These are phyloP conservation scores for Tetheella fluctuosa DNA, from an alignment of 2,888 invertebrate genomes.

Conservation along the genomic window DNA sequence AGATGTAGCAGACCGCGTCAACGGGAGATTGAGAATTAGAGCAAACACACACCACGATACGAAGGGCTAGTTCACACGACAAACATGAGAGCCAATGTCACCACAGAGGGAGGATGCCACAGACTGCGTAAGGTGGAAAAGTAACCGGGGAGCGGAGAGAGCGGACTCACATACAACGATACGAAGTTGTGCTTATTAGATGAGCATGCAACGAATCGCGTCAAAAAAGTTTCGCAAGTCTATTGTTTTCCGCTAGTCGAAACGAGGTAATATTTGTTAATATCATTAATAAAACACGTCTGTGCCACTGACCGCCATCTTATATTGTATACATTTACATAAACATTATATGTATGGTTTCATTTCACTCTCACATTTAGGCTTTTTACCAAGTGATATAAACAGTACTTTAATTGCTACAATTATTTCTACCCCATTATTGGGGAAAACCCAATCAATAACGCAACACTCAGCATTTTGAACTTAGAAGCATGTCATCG, in stretches of 20 bases:
- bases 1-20: no score
- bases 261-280: constrained; percentile 5
- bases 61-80: no score
- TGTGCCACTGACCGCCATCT: constrained; percentile 11
- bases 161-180: neutral
- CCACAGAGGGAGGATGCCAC: no score
- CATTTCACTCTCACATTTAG: neutral
- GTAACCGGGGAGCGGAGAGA: neutral
- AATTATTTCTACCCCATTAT: constrained; percentile 8
- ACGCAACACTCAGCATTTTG: constrained; percentile 3
- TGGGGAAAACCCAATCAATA: constrained; percentile 11
- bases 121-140: no score
- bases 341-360: neutral
- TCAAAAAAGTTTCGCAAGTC: neutral
- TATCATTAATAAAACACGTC: neutral
- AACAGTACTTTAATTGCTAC: neutral
- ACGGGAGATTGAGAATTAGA: no score
- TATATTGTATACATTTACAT: constrained; percentile 1
- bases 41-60: no score
- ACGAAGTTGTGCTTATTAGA: no score
- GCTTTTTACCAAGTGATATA: neutral
- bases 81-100: no score
- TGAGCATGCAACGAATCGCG: neutral
- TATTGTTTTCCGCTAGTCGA: neutral
- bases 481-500: neutral